Evolutionary conservation across 2,888 invertebrate species (phyloP).

Genomic region (Malachius bipustulatus): DNA sequence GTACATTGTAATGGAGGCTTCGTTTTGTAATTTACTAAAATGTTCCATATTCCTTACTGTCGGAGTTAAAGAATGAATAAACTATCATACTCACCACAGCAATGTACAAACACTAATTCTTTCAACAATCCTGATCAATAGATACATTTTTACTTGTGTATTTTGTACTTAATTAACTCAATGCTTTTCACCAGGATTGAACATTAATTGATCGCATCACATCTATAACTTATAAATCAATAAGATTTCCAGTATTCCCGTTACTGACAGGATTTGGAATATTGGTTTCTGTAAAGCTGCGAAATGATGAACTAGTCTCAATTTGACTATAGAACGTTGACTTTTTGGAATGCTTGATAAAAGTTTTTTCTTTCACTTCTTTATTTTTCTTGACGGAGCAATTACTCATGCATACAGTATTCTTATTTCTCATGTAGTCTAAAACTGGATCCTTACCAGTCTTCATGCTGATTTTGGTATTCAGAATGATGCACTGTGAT

Average conservation of each 20-base stretch:
- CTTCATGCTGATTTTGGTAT: slow-evolving; percentile 52
- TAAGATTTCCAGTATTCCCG: slow-evolving; percentile 25
- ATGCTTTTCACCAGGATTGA: too few species aligned
- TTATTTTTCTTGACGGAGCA: slow-evolving; percentile 14
- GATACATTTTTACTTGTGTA: too few species aligned
- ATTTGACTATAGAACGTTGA: slow-evolving; percentile 32
- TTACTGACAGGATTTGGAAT: slow-evolving; percentile 15
- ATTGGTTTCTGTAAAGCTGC: slow-evolving; percentile 20
- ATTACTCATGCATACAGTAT: slow-evolving; percentile 7
- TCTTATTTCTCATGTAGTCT: slow-evolving; percentile 30
- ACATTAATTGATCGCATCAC: too few species aligned
- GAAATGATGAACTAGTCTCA: slow-evolving; percentile 21
- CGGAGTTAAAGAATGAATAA: too few species aligned
- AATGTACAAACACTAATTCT: too few species aligned
- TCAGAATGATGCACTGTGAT: slow-evolving; percentile 49
- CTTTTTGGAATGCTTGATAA: slow-evolving; percentile 20
- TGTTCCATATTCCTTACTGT: too few species aligned
- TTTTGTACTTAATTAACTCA: too few species aligned
- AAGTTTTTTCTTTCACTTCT: slow-evolving; percentile 22
- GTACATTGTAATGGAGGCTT: too few species aligned
- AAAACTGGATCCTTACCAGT: slow-evolving; percentile 49
- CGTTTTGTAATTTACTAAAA: too few species aligned
- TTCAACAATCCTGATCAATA: too few species aligned
- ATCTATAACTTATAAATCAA: slow-evolving; percentile 23
- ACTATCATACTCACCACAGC: too few species aligned